Evolutionary conservation across 2,888 invertebrate species (phyloP).

Genomic region (Erebia palarica): DNA sequence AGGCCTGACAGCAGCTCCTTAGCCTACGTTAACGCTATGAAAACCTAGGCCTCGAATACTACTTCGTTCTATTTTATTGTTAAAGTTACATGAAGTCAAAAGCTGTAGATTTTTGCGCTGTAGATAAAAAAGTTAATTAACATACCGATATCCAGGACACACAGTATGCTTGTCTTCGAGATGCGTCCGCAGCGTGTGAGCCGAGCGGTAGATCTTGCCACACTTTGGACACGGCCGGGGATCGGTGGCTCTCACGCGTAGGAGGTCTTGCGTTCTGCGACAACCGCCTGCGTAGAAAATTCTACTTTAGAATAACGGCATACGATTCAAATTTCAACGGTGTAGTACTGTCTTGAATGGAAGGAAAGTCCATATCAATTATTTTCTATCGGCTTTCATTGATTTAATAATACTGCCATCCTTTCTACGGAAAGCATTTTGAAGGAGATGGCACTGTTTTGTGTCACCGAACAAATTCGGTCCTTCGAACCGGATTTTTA

Average conservation of each 20-base stretch:
- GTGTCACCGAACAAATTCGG: background rate
- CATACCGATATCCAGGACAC: slow-evolving; percentile 91
- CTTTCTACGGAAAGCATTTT: no score
- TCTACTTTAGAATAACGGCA: background rate
- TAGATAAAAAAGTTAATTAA: background rate
- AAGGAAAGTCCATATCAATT: background rate
- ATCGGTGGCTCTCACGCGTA: slow-evolving; percentile 94
- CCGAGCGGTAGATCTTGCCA: slow-evolving; percentile 95
- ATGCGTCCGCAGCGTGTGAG: slow-evolving; percentile 95
- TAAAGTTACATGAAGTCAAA: no score
- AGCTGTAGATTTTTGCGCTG: no score
- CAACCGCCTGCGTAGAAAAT: slow-evolving; percentile 76
- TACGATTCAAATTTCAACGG: background rate
- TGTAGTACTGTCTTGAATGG: background rate
- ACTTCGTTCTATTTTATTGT: no score
- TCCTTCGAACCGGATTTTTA: slow-evolving; percentile 6
- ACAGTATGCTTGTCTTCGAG: slow-evolving; percentile 96
- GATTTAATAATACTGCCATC: no score
- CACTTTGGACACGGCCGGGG: slow-evolving; percentile 96
- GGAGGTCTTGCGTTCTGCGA: slow-evolving; percentile 91
- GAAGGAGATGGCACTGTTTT: no score
- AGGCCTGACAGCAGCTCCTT: no score
- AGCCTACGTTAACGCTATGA: no score
- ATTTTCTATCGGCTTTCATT: no score
- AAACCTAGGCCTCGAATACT: no score